These are phyloP conservation scores for Thecophora atra DNA, from an alignment of 2,888 invertebrate genomes.

Conservation along the genomic window DNA sequence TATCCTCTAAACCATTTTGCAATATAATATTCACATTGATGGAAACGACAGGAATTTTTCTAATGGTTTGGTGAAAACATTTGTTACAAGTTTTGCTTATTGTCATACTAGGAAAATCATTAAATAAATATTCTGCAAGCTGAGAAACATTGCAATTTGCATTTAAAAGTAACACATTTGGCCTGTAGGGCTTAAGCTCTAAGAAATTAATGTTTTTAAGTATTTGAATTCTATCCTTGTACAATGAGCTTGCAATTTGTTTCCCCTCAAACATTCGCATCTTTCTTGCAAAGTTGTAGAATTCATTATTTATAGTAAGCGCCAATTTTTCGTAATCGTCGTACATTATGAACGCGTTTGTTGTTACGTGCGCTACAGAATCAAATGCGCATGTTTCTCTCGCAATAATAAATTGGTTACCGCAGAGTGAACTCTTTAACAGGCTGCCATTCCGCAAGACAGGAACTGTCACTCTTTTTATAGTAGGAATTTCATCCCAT, in stretches of 20 bases:
- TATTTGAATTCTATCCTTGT: neutral
- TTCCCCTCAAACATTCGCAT: neutral
- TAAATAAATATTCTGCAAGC: slow-evolving; percentile 1
- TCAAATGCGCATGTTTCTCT: neutral
- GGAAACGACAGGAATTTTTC: neutral
- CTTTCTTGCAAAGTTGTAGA: neutral
- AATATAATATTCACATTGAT: neutral
- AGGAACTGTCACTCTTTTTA: neutral
- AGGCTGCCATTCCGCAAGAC: neutral
- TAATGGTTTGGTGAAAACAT: neutral
- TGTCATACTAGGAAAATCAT: neutral
- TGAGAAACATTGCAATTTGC: slow-evolving; percentile 6
- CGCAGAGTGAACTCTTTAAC: neutral
- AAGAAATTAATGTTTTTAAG: neutral
- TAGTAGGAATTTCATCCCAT: neutral
- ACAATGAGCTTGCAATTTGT: neutral
- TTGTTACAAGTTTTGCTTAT: neutral
- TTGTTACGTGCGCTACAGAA: neutral
- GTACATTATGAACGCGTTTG: neutral
- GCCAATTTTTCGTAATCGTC: slow-evolving; percentile 3
- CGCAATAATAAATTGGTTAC: neutral
- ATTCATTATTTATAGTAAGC: neutral
- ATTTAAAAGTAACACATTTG: neutral
- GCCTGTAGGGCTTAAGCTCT: neutral
- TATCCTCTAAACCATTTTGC: neutral